Base-by-base conservation (phyloP, 2,888 invertebrate genomes). In the Eretmocerus hayati region DNA sequence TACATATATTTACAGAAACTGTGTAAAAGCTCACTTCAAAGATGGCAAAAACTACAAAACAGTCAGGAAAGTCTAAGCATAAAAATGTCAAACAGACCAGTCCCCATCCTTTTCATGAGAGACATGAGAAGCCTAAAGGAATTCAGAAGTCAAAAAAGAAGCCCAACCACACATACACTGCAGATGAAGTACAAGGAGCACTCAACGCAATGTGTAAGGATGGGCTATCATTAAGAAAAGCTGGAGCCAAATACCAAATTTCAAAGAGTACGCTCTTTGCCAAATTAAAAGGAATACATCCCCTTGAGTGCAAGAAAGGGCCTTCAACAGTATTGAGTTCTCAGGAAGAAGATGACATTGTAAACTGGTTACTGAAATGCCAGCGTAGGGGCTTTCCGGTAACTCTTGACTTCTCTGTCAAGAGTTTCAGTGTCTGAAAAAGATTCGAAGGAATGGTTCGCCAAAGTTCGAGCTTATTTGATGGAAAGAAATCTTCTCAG, bases 361-460 rank as follows among this genome's bases (percentile, higher is more conserved):
- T 38, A 1, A 19, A 45, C 4, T 48, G 38, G 42, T 42, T 48
- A 21, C 15, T 46, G n/a, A 13, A 48, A 31, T 16, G 41, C 15
- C 23, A 31, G 15, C 38, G 33, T 5, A 39, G 19, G 3, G 48
- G 48, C 15, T 48, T 40, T n/a, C 45, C 52, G 19, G 38, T 48
- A 4, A 51, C 47, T 2, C 44, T 52, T 47, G 46, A 51, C 13
- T 19, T 54, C 8, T 43, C 48, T 2, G 18, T 37, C 3, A 50
- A 48, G 58, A 42, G 60, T 61, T 19, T 37, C 31, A 13, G 54
- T 62, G 4, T 54, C 44, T n/a, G 56, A 59, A 55, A 45, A 50
- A 35, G 36, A 49, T 5, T 60, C 66, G 19, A 56, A 60, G 48
- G 21, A 50, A 21, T 67, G 66, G 66, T 66, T 65, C 58, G 22